Conservation (phyloP, 2,888 invertebrate genomes). For the Papilio demoleus region DNA sequence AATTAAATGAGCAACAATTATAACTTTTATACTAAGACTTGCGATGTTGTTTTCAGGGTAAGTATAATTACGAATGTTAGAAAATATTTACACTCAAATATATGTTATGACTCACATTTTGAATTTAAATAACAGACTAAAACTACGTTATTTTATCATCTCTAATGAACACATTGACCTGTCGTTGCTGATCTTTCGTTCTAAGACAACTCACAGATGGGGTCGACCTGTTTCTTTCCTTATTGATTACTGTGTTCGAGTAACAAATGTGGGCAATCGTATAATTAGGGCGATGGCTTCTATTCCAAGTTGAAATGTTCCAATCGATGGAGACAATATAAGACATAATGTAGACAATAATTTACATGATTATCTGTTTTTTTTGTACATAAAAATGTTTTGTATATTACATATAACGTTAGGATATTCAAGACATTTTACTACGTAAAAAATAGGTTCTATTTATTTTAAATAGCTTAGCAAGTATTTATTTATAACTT, state of each 20-base stretch:
- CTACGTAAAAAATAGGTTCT: too few relatives aligned
- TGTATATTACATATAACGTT: too few relatives aligned
- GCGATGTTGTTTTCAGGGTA: too few relatives aligned
- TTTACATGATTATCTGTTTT: too few relatives aligned
- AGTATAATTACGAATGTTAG: background rate
- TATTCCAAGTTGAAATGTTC: background rate
- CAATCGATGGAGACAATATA: background rate
- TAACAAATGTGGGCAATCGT: constrained; percentile 76
- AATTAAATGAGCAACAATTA: too few relatives aligned
- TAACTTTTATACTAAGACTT: too few relatives aligned
- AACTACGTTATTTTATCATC: constrained; percentile 52
- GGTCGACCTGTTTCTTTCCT: constrained; percentile 72
- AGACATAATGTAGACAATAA: background rate
- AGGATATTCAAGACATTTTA: too few relatives aligned
- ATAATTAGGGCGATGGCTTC: constrained; percentile 60
- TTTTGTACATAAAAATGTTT: too few relatives aligned
- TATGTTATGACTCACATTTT: too few relatives aligned
- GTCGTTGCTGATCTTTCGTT: constrained; percentile 73
- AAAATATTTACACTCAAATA: too few relatives aligned
- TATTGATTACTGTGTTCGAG: constrained; percentile 78
- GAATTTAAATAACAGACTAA: constrained; percentile 21
- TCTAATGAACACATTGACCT: constrained; percentile 53
- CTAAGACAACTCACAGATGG: constrained; percentile 78
- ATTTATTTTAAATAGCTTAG: too few relatives aligned
- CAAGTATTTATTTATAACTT: too few relatives aligned